phyloP scores from a whole-genome alignment of 2,113 vertebrate genomes.

The Alouatta palliata region DNA sequence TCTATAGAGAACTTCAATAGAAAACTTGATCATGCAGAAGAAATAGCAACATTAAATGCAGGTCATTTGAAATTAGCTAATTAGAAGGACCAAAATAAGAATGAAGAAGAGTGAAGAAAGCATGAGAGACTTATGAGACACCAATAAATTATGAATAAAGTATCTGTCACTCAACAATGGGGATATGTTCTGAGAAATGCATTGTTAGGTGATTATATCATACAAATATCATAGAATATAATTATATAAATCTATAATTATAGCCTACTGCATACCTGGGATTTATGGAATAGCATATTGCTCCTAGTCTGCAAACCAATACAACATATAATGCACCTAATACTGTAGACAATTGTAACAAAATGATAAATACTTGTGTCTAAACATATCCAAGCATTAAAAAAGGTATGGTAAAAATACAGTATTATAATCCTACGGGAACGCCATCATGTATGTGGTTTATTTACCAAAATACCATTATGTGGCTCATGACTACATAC shows the following conservation, averaged over 20 bases:
- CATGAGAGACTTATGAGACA: neutral
- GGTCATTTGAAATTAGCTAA: neutral
- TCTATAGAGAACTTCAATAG: neutral
- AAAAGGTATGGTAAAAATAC: neutral
- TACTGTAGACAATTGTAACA: neutral
- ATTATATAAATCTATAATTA: neutral
- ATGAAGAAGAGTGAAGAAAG: neutral
- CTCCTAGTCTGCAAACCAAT: neutral
- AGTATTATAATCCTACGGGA: neutral
- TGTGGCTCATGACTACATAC: neutral
- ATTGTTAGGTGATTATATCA: neutral
- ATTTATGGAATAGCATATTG: neutral
- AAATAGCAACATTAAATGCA: neutral
- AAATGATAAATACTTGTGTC: neutral
- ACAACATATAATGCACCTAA: neutral
- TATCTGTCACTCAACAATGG: neutral
- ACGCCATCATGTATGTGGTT: neutral
- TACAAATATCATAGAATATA: neutral
- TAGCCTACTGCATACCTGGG: neutral
- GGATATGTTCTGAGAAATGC: neutral
- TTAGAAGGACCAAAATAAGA: neutral
- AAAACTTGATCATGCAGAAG: neutral
- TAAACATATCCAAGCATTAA: neutral
- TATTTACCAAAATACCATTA: neutral
- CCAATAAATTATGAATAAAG: neutral